Evolutionary conservation across 2,888 invertebrate genomes (phyloP), one percentile per base, ranked within the genome.

Genomic region (Scaptomyza flava): DNA sequence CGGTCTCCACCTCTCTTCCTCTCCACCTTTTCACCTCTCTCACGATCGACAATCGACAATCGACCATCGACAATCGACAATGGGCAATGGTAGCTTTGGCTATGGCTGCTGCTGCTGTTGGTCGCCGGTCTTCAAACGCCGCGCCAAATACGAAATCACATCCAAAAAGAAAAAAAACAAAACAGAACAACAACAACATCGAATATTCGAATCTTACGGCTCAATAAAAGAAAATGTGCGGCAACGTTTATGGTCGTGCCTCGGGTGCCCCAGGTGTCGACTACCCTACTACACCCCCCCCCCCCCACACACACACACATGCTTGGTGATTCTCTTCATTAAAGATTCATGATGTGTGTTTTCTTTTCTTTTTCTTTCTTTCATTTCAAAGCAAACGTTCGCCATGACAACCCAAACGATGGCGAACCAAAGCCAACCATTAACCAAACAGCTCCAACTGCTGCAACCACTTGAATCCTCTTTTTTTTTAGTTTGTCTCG

Each of bases 271-370:
- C 34, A 50, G 50, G 50, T 50, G 50, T 34, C n/a, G 34, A 2
- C 50, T n/a, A 9, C 33, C 20, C 50, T 3, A 6, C 33, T 23
- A 17, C 17, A 17, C 17, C 17, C 17, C 48, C 33, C 3, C n/a
- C 2, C 14, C 23, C 50, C 47, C 57, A 56, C 74, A 3, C 3
- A 2, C 23, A 3, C 2, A 2, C 2, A 2, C 73, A 76, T 72
- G 78, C 68, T 67, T 80, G 83, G 79, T 77, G 81, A 83, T 79
- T 84, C 85, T 84, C 85, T 89, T 89, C 89, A 89, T 89, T 89
- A 90, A 90, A 89, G 89, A 89, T 89, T 89, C 89, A 90, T 90
- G 90, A 83, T 80, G 89, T 89, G 89, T 89, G 74, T 88, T 83
- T 82, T 86, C 89, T 79, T 41, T 41, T 41, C 17, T 41, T 3